These are phyloP conservation scores for Halictus ligatus DNA, from an alignment of 2,888 invertebrate genomes.

Conservation along the genomic window DNA sequence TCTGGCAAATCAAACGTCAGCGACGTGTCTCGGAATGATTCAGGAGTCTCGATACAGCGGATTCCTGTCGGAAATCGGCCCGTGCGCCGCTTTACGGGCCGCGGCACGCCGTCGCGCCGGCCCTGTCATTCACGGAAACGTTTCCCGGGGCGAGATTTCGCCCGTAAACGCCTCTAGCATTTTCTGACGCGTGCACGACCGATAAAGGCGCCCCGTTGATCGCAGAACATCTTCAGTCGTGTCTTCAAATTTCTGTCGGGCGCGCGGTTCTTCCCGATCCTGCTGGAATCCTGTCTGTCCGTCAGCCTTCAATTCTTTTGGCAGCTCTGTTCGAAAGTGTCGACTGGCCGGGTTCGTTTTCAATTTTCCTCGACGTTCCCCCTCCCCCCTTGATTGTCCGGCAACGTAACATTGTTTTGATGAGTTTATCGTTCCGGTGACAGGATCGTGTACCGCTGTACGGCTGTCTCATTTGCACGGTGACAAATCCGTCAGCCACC, in stretches of 20 bases:
- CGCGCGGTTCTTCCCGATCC: not conserved
- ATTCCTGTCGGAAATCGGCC: constrained; percentile 36
- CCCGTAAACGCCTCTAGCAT: constrained; percentile 7
- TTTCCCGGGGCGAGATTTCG: not conserved
- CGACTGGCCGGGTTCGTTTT: too few species aligned
- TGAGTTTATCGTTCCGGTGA: constrained; percentile 38
- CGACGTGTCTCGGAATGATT: constrained; percentile 45
- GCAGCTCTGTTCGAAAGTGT: too few species aligned
- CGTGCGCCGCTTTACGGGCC: constrained; percentile 6
- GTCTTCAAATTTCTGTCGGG: not conserved
- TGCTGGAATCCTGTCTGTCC: not conserved
- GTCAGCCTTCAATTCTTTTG: not conserved
- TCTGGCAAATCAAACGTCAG: constrained; percentile 48
- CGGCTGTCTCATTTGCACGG: constrained; percentile 34
- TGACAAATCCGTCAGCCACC: constrained; percentile 37
- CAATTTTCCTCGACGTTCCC: too few species aligned
- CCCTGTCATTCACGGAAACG: not conserved
- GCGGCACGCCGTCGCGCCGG: not conserved
- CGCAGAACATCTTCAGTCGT: not conserved
- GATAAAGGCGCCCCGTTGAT: not conserved
- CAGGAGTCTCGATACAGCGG: constrained; percentile 34
- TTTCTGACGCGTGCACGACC: constrained; percentile 3
- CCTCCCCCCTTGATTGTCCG: not conserved
- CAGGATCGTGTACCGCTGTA: constrained; percentile 3
- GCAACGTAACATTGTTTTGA: constrained; percentile 37